These are phyloP conservation scores for Molanna angustata DNA, from an alignment of 2,888 invertebrate genomes.

Conservation along the genomic window DNA sequence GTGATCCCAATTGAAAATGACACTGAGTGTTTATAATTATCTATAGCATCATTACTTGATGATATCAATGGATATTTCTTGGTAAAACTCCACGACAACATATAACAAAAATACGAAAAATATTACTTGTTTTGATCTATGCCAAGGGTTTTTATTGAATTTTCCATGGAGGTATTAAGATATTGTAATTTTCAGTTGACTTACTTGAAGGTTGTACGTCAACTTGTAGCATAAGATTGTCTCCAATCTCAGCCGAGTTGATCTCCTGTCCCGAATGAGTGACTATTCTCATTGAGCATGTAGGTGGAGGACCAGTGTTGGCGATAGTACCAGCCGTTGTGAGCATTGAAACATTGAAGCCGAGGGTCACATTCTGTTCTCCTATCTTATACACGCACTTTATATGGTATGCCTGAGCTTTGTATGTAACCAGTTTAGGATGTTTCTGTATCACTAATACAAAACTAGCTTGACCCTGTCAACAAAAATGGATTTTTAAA, in stretches of 20 bases:
- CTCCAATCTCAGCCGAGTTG: constrained; percentile 88
- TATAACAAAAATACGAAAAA: too few species aligned
- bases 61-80: too few species aligned
- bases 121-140: too few species aligned
- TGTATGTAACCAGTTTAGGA: constrained; percentile 90
- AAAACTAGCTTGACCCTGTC: constrained; percentile 85
- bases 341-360: constrained; percentile 93
- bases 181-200: too few species aligned
- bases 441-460: constrained; percentile 95
- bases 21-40: too few species aligned
- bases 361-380: constrained; percentile 87
- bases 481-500: too few species aligned
- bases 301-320: constrained; percentile 91
- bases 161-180: too few species aligned
- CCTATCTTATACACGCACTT: constrained; percentile 94
- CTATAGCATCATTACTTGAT: too few species aligned
- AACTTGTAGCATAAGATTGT: constrained; percentile 81
- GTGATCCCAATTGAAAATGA: too few species aligned
- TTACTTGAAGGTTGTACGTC: constrained; percentile 75
- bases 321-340: constrained; percentile 94
- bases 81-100: too few species aligned
- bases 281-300: constrained; percentile 88
- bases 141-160: too few species aligned
- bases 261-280: constrained; percentile 85
- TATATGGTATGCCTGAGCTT: constrained; percentile 94